Percentiles rank a stretch among this genome's conserved stretches.
Conservation (phyloP, 2,797 vertebrate genomes). For the Thripadectes ignobilis region DNA sequence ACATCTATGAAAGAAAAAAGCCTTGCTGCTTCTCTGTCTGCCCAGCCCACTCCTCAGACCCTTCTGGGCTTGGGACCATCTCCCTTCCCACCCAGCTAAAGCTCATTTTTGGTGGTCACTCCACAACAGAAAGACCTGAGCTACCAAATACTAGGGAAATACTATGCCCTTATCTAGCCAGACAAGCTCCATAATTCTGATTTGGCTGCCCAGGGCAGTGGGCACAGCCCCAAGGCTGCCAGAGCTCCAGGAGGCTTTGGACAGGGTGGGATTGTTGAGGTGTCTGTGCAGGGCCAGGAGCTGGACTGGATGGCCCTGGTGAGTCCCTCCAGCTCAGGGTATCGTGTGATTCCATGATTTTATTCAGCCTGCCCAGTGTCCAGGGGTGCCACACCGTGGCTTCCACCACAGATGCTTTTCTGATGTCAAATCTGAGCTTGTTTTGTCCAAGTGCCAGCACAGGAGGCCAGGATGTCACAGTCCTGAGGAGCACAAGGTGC, state of each 20-base stretch:
- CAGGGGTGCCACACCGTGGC: neutral
- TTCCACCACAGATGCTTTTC: neutral
- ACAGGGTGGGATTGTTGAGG: neutral
- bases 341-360: neutral
- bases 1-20: accelerated
- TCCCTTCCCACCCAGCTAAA: neutral
- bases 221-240: neutral
- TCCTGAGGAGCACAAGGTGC: neutral
- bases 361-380: neutral
- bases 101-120: neutral
- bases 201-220: neutral
- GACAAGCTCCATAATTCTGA: neutral
- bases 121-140: neutral
- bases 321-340: neutral
- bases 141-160: neutral
- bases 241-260: neutral
- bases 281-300: neutral
- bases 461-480: neutral
- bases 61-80: neutral
- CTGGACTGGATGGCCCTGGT: neutral
- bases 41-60: neutral
- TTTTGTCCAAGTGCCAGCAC: neutral
- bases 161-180: neutral
- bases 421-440: neutral
- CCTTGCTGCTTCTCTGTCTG: neutral